Conservation (phyloP, 1,140 invertebrate genomes). For the Bradynema listronoti region DNA sequence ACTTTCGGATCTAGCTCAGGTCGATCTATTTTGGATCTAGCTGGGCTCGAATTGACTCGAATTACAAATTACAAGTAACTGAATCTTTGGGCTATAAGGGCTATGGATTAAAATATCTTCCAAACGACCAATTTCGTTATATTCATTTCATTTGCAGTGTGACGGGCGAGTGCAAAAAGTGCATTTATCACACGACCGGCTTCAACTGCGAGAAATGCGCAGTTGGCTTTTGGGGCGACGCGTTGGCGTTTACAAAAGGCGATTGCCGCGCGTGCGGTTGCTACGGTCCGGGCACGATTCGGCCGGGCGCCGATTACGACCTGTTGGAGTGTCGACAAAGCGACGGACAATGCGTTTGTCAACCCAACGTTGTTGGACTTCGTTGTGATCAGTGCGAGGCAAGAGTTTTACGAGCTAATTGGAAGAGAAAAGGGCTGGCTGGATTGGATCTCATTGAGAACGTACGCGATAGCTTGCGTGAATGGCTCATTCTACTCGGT, state of each 20-base stretch:
- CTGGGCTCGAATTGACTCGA: no score
- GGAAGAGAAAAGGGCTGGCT: no score
- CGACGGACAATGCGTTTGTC: constrained; percentile 76
- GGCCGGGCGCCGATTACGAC: constrained; percentile 63
- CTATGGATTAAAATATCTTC: no score
- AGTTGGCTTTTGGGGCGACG: constrained; percentile 65
- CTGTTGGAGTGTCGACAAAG: constrained; percentile 68
- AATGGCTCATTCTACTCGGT: no score
- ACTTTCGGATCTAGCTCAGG: no score
- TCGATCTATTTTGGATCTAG: no score
- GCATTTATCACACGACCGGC: constrained; percentile 89
- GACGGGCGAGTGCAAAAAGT: constrained; percentile 89
- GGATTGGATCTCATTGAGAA: no score
- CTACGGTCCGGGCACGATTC: constrained; percentile 70
- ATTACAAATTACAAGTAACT: no score
- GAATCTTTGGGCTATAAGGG: no score
- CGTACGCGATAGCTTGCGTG: no score
- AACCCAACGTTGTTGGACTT: constrained; percentile 75
- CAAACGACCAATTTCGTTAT: no score
- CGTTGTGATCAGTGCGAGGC: constrained; percentile 83
- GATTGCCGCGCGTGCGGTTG: constrained; percentile 64
- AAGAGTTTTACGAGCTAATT: no score
- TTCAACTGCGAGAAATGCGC: constrained; percentile 76
- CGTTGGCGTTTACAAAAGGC: constrained; percentile 40
- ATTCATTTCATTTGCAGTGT: constrained; percentile 61